Evolutionary conservation across 92 coral and sea anemone species (phyloP), one percentile per base, ranked within the genome.

Genomic region (Hydrozoanthus gracilis): DNA sequence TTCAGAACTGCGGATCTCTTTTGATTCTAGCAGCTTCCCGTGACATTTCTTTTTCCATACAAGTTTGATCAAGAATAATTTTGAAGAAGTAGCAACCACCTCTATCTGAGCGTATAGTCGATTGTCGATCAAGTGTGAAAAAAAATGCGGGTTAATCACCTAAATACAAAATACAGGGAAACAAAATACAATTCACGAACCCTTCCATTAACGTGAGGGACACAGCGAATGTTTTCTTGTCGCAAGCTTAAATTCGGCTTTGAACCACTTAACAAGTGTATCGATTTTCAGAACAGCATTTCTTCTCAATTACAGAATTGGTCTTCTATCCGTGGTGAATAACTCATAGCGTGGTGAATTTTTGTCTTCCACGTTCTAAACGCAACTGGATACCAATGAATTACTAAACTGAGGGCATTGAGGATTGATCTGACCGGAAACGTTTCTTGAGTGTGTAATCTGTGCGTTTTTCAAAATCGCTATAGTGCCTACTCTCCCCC

Each of bases 401-500:
- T 56, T 35, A 39, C 51, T 35, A 77, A 77, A 56, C 3, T 54
- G 82, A 76, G 54, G 54, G 39, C 47, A 14, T 9, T 16, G 49
- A 58, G 68, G 35, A 52, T 77, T 77, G 66, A 77, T 77, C 15
- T 20, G 9, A 77, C 68, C 82, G 82, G 82, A 77, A 55, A 55
- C 1, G 51, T 51, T 11, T 11, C 50, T 51, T 51, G 15, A 20
- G 48, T n/a, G 66, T 16, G 52, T 56, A 60, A 44, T 54, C 67
- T 27, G 27, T 8, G 56, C 54, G 51, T 78, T 60, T 55, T 78
- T 58, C 83, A n/a, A 78, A 61, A 78, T 48, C 39, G n/a, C 17
- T 5, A 27, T 58, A n/a, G 3, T 12, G 16, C 61, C 79, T 8
- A 18, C 61, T 74, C 58, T 16, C 51, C 20, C 6, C 70, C 83